Percentiles rank a stretch among this genome's conserved stretches.
These are phyloP conservation scores for Metacarcinus magister DNA, from an alignment of 2,888 invertebrate species.

Conservation along the genomic window DNA sequence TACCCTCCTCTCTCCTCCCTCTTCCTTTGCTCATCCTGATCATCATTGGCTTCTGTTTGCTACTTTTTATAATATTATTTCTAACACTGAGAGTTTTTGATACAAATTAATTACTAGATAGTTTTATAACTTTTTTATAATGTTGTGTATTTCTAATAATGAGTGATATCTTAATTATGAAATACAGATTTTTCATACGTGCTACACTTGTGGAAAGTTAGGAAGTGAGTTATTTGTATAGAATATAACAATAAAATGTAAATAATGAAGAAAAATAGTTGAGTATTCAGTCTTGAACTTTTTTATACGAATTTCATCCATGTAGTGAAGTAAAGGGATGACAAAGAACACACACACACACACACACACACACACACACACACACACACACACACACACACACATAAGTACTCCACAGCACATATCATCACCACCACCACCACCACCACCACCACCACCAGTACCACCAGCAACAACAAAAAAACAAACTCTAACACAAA, in stretches of 20 bases:
- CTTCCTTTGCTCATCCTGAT: not conserved
- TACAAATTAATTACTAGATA: not conserved
- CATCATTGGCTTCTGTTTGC: not conserved
- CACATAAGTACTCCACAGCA: not conserved
- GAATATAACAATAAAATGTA: not conserved
- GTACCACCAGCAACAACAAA: not conserved
- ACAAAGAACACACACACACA: not conserved
- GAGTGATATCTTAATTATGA: not conserved
- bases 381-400: slow-evolving; percentile 2
- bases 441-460: not conserved
- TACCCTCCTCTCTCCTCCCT: not conserved
- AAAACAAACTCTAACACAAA: not conserved
- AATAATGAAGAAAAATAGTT: not conserved
- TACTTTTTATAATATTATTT: not conserved
- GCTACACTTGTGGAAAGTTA: not conserved
- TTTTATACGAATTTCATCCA: not conserved
- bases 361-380: slow-evolving; percentile 2
- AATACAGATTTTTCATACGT: not conserved
- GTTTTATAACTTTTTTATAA: too few species aligned
- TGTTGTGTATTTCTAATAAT: too few species aligned
- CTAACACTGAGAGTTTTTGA: not conserved
- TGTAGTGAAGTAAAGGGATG: not conserved
- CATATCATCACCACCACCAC: not conserved
- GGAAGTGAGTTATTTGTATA: not conserved
- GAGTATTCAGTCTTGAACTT: not conserved